Base-by-base conservation (phyloP, 53 echinoderm and acorn worm species). In the Apostichopus leukothele region DNA sequence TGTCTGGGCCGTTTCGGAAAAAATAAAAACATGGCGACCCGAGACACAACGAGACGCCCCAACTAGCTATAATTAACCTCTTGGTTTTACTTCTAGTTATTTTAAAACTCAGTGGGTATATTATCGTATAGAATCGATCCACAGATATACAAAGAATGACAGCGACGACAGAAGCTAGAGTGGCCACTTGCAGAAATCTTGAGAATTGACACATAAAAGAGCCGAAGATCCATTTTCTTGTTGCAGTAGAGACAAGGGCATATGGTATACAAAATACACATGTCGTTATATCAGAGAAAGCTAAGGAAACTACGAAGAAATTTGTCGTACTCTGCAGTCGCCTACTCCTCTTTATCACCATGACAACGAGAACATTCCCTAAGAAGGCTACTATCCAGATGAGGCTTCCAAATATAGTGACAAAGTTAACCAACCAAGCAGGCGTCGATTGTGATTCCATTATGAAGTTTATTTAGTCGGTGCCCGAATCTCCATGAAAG, bases 101-200 rank as follows among this genome's bases (percentile, higher is more conserved):
- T 86, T 96, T 99, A 74, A 99, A 99, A 74, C 96, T 99, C 11
- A 99, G 91, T 13, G 99, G 99, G 85, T 99, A 99, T 3, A 99
- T 92, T 25, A 99, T 99, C 22, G 99, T 99, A 73, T 96, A 99
- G 88, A 96, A 99, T 12, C 99, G 92, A 63, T 99, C 99, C 10
- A 93, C 89, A n/a, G 93, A 89, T 9, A 99, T 99, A 3, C 94
- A 96, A 0, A 99, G 90, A 6, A 96, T 83, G 0, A 99, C 96
- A 67, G 90, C 92, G 8, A 96, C 94, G n/a, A 94, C 93, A 20
- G 94, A 91, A 78, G 92, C 92, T 0, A 96, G 94, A 19, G 94
- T 91, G 88, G 93, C 91, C 53, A 93, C 92, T 84, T 99, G 96
- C 60, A 94, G 50, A 76, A 93, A 96, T 5, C 99, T 91, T 18